Evolutionary conservation across 2,888 invertebrate genomes (phyloP).

Genomic region (Polyploca ridens): DNA sequence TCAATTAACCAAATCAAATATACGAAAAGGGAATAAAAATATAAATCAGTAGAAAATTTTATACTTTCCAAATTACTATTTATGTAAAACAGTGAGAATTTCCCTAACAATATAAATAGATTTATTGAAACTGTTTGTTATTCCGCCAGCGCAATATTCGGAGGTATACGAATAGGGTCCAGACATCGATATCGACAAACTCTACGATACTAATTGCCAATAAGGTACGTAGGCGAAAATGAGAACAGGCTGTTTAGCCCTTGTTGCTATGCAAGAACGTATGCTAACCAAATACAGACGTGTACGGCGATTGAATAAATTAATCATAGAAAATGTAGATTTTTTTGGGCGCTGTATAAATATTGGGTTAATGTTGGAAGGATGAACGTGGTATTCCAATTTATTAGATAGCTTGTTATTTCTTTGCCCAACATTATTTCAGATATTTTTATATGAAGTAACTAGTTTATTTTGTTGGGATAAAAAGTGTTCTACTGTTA

Average conservation of each 20-base stretch:
- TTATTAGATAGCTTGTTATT: too few relatives aligned
- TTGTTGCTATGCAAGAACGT: constrained; percentile 18
- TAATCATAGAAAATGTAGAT: not conserved
- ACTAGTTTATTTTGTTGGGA: too few relatives aligned
- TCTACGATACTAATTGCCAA: constrained; percentile 56
- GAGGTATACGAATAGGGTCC: constrained; percentile 19
- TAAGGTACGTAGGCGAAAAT: constrained; percentile 45
- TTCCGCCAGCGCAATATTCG: constrained; percentile 7
- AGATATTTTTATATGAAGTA: too few relatives aligned
- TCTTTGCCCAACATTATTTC: too few relatives aligned
- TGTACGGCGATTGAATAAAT: not conserved
- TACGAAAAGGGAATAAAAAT: too few relatives aligned
- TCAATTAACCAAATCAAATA: too few relatives aligned
- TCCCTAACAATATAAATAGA: not conserved
- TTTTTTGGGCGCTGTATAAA: not conserved
- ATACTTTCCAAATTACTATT: too few relatives aligned
- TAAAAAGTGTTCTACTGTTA: too few relatives aligned
- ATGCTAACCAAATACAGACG: not conserved
- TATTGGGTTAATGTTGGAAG: not conserved
- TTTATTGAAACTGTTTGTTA: not conserved
- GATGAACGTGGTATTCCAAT: not conserved
- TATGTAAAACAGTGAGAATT: not conserved
- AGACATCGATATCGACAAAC: constrained; percentile 30
- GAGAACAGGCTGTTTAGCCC: constrained; percentile 39
- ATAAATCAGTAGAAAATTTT: too few relatives aligned